A percentile compares a stretch with the other conserved stretches of the same genome.
Evolutionary conservation across 2,113 vertebrate species (phyloP).

Genomic region (Tringa solitaria): DNA sequence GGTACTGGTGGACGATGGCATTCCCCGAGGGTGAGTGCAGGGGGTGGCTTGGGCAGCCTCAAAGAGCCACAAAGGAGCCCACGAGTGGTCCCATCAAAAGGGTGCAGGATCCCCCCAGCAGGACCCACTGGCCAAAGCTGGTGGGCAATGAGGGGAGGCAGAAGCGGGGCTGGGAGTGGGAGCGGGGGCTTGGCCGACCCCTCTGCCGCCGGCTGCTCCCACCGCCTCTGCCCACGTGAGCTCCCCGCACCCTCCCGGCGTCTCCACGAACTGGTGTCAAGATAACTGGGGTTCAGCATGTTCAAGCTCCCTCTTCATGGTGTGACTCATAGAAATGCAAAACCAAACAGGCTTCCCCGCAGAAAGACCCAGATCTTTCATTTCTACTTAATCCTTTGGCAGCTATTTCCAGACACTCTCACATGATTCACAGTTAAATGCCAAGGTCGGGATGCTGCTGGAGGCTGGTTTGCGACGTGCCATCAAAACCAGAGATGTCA

Average conservation of each 20-base stretch:
- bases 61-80: background rate
- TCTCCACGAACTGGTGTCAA: background rate
- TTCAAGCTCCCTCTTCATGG: background rate
- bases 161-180: background rate
- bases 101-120: fast-evolving
- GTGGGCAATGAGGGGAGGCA: background rate
- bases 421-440: background rate
- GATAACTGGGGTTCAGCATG: background rate
- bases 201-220: background rate
- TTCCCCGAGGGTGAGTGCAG: background rate
- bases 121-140: background rate
- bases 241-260: fast-evolving
- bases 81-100: fast-evolving
- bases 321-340: background rate
- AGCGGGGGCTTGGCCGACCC: background rate
- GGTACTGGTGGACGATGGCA: background rate
- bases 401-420: background rate
- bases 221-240: fast-evolving
- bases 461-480: background rate
- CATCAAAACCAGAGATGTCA: background rate
- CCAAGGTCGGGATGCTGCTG: background rate
- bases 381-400: background rate
- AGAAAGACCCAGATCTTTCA: background rate
- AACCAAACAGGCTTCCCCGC: background rate
- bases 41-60: background rate